phyloP scores from a whole-genome alignment of 2,888 invertebrate genomes.

The Drosophila histrio region DNA sequence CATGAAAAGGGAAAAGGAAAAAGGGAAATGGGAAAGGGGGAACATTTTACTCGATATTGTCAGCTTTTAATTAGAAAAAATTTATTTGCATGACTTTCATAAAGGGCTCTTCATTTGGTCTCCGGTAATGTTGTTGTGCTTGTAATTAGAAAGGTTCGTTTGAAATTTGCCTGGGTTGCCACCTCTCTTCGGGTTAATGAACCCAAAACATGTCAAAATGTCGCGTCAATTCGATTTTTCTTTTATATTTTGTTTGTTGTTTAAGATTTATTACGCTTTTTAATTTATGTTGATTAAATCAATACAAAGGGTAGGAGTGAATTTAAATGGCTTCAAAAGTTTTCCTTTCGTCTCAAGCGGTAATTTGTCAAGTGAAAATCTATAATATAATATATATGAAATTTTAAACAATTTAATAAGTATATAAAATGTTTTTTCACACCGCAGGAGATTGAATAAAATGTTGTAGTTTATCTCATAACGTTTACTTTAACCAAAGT shows the following conservation, averaged over 20 bases:
- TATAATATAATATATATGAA: no score
- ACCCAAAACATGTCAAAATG: constrained; percentile 60
- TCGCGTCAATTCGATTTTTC: constrained; percentile 30
- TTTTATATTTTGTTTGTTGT: neutral
- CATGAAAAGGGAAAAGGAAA: constrained; percentile 1
- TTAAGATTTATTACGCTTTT: constrained; percentile 40
- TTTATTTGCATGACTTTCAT: constrained; percentile 63
- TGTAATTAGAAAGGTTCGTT: constrained; percentile 51
- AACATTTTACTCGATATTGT: constrained; percentile 54
- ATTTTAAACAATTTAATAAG: no score
- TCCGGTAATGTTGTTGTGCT: constrained; percentile 15
- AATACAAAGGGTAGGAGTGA: neutral
- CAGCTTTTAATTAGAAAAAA: constrained; percentile 67
- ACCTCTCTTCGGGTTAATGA: constrained; percentile 44
- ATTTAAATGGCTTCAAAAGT: neutral
- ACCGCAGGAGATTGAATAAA: no score
- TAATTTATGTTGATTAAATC: constrained; percentile 51
- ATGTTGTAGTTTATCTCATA: neutral
- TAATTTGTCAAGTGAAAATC: constrained; percentile 28
- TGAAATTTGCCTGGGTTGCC: constrained; percentile 10
- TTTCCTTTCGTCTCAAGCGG: neutral
- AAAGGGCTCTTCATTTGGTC: constrained; percentile 36
- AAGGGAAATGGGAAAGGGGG: neutral
- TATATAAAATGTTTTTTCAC: no score
- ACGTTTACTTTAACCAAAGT: neutral